phyloP scores from a whole-genome alignment of 2,888 invertebrate species.

The Eupsilia transversa region DNA sequence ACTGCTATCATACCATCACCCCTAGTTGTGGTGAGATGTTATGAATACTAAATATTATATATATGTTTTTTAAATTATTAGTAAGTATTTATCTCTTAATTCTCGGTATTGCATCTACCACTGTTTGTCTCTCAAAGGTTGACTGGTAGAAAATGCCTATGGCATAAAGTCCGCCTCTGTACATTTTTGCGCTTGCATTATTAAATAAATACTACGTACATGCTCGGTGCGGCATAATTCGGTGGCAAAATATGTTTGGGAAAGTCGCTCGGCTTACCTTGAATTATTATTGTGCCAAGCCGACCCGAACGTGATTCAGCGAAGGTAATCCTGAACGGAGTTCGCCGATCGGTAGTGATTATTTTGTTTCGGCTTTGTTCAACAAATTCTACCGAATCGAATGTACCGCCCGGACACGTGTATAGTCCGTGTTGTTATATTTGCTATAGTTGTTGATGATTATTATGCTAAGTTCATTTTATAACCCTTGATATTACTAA shows the following conservation, averaged over 20 bases:
- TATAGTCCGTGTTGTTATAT: too few relatives aligned
- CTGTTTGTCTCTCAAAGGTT: too few relatives aligned
- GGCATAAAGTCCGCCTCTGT: too few relatives aligned
- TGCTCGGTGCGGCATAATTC: not conserved
- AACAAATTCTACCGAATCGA: not conserved
- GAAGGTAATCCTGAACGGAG: not conserved
- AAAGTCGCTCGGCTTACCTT: not conserved
- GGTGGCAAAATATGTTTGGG: not conserved
- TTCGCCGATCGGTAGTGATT: not conserved
- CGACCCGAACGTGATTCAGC: not conserved
- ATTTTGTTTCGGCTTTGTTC: not conserved
- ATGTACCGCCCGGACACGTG: not conserved
- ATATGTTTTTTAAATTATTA: too few relatives aligned
- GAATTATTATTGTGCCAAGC: not conserved
- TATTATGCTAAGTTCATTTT: not conserved
- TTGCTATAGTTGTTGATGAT: not conserved
- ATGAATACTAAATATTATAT: too few relatives aligned
- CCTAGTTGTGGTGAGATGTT: constrained; percentile 79
- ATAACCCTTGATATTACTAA: not conserved
- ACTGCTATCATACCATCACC: constrained; percentile 77
- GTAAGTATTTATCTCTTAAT: too few relatives aligned
- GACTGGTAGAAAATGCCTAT: too few relatives aligned
- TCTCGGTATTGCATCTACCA: too few relatives aligned
- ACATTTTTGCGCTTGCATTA: too few relatives aligned
- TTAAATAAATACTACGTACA: not conserved